Percentiles rank a stretch among this genome's conserved stretches.
These are phyloP conservation scores for Pherbina coryleti DNA, from an alignment of 2,888 invertebrate genomes.

Conservation along the genomic window DNA sequence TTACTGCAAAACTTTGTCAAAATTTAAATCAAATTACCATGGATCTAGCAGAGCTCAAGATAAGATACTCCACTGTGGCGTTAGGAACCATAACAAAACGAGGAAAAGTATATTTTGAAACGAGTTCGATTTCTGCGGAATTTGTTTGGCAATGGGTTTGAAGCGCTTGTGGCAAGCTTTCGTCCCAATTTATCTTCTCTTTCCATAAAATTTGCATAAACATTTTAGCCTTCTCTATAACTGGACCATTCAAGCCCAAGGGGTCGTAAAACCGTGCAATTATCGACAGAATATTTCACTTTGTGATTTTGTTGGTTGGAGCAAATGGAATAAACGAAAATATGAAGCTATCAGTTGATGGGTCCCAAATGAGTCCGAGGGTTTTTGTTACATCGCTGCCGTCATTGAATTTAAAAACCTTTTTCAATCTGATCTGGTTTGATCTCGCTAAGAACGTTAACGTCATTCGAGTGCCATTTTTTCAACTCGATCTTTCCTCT, in stretches of 20 bases:
- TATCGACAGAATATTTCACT: neutral
- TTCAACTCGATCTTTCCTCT: slow-evolving; percentile 30
- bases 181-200: too few species aligned
- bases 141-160: slow-evolving; percentile 7
- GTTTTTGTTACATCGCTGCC: too few species aligned
- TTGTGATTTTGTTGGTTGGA: too few species aligned
- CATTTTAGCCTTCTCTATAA: slow-evolving; percentile 22
- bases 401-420: neutral
- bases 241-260: neutral
- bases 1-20: too few species aligned
- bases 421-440: slow-evolving; percentile 1
- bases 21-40: too few species aligned
- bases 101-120: slow-evolving; percentile 30
- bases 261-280: slow-evolving; percentile 1
- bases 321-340: too few species aligned
- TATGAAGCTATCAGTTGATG: too few species aligned
- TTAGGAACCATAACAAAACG: slow-evolving; percentile 23
- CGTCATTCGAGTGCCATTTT: slow-evolving; percentile 36
- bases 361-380: too few species aligned
- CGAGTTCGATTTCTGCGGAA: slow-evolving; percentile 23
- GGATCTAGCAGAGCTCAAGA: too few species aligned
- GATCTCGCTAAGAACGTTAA: slow-evolving; percentile 4
- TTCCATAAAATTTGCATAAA: slow-evolving; percentile 41
- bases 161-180: too few species aligned
- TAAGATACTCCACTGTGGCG: slow-evolving; percentile 25